phyloP scores from a whole-genome alignment of 2,797 vertebrate genomes.

The Rhinogobio ventralis region DNA sequence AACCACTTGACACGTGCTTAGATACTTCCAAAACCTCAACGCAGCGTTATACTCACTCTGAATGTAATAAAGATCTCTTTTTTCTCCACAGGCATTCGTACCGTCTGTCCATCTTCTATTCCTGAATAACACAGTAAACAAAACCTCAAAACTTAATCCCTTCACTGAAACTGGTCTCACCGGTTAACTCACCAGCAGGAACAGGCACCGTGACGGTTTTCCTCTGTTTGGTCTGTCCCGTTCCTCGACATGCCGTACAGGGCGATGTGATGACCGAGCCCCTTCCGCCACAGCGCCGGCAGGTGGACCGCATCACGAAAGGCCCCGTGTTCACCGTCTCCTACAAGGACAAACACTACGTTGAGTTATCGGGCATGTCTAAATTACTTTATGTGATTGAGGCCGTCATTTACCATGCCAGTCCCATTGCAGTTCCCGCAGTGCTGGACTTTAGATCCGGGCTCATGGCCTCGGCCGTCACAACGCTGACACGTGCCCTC shows the following conservation, averaged over 20 bases:
- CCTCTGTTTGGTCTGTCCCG: slow-evolving; percentile 92
- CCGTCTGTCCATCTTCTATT: slow-evolving; percentile 95
- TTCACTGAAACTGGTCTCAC: neutral
- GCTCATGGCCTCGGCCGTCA: slow-evolving; percentile 89
- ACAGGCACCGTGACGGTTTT: slow-evolving; percentile 91
- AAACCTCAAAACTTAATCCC: neutral
- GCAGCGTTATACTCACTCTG: slow-evolving; percentile 76
- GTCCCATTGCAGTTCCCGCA: slow-evolving; percentile 92
- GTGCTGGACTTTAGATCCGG: slow-evolving; percentile 90
- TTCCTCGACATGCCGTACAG: slow-evolving; percentile 85
- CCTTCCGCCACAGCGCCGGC: slow-evolving; percentile 89
- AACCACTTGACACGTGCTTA: neutral
- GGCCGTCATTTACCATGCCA: slow-evolving; percentile 86
- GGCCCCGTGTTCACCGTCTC: slow-evolving; percentile 96
- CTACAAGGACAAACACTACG: slow-evolving; percentile 67
- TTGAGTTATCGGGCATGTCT: neutral
- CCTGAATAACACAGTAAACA: slow-evolving; percentile 72
- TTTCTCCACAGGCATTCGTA: slow-evolving; percentile 95
- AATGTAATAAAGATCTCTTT: slow-evolving; percentile 97
- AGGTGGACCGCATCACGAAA: slow-evolving; percentile 97
- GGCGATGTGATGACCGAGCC: slow-evolving; percentile 87
- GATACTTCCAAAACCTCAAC: neutral
- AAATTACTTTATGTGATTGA: neutral
- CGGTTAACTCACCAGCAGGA: slow-evolving; percentile 86
- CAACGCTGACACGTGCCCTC: slow-evolving; percentile 89